A percentile compares a stretch with the other conserved stretches of the same genome.
These are phyloP conservation scores for Ariopsis seemanni DNA, from an alignment of 2,113 vertebrate genomes.

Conservation along the genomic window DNA sequence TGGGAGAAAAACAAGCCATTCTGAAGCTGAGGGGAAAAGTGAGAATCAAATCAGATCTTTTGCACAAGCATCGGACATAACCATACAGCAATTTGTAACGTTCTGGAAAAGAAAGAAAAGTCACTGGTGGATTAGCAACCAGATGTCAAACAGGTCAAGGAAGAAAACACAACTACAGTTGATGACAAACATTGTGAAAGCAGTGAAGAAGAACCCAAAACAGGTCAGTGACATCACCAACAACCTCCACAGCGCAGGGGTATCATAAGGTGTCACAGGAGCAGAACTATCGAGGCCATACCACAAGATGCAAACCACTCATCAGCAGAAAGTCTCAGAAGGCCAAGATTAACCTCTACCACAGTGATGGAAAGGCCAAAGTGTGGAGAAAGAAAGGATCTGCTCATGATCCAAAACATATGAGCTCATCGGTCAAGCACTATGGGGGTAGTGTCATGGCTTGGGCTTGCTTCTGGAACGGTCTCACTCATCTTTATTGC, in stretches of 20 bases:
- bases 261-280: neutral
- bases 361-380: neutral
- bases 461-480: neutral
- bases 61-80: neutral
- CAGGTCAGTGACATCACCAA: neutral
- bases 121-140: neutral
- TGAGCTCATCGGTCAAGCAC: neutral
- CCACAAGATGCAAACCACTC: neutral
- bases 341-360: neutral
- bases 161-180: neutral
- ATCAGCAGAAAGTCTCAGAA: neutral
- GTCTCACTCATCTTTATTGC: neutral
- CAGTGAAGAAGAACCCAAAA: neutral
- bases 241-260: neutral
- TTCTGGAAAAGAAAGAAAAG: neutral
- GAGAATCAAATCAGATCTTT: neutral
- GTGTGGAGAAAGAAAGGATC: neutral
- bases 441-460: neutral
- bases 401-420: neutral
- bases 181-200: neutral
- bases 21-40: neutral
- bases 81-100: neutral
- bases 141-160: neutral
- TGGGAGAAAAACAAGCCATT: neutral
- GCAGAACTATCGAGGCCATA: neutral